phyloP scores from a whole-genome alignment of 2,797 vertebrate species.

The Ficedula albicollis region DNA sequence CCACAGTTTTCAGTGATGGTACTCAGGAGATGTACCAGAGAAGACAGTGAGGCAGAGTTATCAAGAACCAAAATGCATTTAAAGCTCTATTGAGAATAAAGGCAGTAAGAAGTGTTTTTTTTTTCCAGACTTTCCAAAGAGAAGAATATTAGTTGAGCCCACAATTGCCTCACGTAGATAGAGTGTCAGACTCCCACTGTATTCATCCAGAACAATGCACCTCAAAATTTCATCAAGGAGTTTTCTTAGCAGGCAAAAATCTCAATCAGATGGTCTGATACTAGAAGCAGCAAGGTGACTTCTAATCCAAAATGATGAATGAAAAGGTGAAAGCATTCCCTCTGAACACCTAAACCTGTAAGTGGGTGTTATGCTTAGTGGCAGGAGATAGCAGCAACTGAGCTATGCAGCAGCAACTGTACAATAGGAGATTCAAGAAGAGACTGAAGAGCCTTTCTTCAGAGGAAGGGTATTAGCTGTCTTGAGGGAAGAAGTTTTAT shows the following conservation, averaged over 20 bases:
- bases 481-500: constrained; percentile 3
- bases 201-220: constrained; percentile 14
- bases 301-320: neutral
- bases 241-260: constrained; percentile 21
- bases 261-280: constrained; percentile 15
- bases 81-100: neutral
- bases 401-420: constrained; percentile 9
- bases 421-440: constrained; percentile 36
- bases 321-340: neutral
- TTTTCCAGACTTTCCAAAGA: neutral
- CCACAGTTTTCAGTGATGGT: constrained; percentile 14
- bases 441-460: constrained; percentile 22
- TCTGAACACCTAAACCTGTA: constrained; percentile 31
- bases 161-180: neutral
- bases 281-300: neutral
- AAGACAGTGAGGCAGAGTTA: constrained; percentile 4
- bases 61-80: neutral
- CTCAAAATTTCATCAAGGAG: constrained; percentile 10
- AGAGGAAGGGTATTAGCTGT: constrained; percentile 21
- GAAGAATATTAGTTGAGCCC: neutral
- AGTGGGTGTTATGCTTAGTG: neutral
- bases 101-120: neutral
- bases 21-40: neutral
- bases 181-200: neutral
- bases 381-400: neutral